Base-by-base conservation (phyloP, 2,797 vertebrate genomes). In the Cyprinodon diabolis region DNA sequence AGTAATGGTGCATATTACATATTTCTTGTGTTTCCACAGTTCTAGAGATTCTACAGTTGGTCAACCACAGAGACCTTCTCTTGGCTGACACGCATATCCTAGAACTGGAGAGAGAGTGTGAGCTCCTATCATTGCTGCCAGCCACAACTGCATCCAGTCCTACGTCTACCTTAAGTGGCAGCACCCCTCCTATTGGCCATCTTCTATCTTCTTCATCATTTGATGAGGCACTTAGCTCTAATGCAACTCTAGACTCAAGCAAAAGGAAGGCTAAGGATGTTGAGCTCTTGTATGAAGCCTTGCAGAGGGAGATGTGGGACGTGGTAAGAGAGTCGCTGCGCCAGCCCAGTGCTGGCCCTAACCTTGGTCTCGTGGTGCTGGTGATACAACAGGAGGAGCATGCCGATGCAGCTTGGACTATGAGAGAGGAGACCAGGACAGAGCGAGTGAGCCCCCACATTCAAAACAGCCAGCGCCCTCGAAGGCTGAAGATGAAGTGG, bases 371-470 rank as follows among this genome's bases (percentile, higher is more conserved):
- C 48, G 94, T 97, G 76, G 95, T 97, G 48, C 93, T 95, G 15
- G 97, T 98, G 49, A 95, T 98, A 72, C 93, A 97, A 76, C 97
- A 97, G 85, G 97, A 98, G 83, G 97, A 98, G 71, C 94, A 93
- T 1, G 94, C 96, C 0, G 97, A 97, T 65, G 89, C 90, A 3
- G 80, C 93, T 69, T 94, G 94, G 93, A 86, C 81, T 58, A 69
- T 93, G 74, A 89, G 87, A 54, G 90, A 93, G 68, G 91, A 89
- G 30, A 86, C 90, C 71, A 92, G 91, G 63, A 75, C 83, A 3
- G 89, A 89, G 19, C 55, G 19, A 63, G 87, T 79, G 21, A 40
- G 30, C 4, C 71, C 69, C 8, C 79, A 72, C 23, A 68, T 77
- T 56, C 83, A 89, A 79, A 75, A 86, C 4, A 91, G 90, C 81